Percentiles rank a stretch among this genome's conserved stretches.
These are phyloP conservation scores for Drosophila formosana DNA, from an alignment of 2,888 invertebrate species.

Conservation along the genomic window DNA sequence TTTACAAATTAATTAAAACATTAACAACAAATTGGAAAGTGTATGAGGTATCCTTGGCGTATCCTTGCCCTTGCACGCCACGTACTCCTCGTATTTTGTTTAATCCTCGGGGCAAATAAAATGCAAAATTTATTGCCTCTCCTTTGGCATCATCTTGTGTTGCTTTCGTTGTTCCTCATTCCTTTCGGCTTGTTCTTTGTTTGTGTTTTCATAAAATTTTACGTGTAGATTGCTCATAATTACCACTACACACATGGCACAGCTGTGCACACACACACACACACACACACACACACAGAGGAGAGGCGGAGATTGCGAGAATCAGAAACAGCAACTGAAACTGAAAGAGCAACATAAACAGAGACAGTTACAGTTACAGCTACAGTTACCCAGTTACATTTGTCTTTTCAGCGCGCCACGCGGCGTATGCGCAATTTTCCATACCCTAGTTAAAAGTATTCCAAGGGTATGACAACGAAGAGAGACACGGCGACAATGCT, in stretches of 20 bases:
- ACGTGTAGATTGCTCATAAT: slow-evolving; percentile 73
- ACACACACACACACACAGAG: no score
- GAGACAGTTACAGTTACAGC: slow-evolving; percentile 40
- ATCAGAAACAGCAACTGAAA: slow-evolving; percentile 18
- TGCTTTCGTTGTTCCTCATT: slow-evolving; percentile 16
- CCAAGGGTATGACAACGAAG: no score
- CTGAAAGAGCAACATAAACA: slow-evolving; percentile 42
- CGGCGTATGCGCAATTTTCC: slow-evolving; percentile 55
- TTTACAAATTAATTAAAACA: slow-evolving; percentile 74
- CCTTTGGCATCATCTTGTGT: slow-evolving; percentile 13
- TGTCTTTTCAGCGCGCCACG: slow-evolving; percentile 55
- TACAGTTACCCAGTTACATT: slow-evolving; percentile 57
- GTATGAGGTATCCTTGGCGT: slow-evolving; percentile 19
- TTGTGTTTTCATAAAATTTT: slow-evolving; percentile 56
- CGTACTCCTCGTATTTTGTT: slow-evolving; percentile 33
- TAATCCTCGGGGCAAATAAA: slow-evolving; percentile 65
- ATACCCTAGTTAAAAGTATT: neutral
- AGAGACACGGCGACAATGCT: neutral
- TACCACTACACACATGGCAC: slow-evolving; percentile 47
- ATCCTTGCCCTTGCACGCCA: slow-evolving; percentile 30
- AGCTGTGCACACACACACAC: slow-evolving; percentile 38
- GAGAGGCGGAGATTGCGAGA: slow-evolving; percentile 3
- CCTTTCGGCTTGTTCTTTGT: slow-evolving; percentile 30
- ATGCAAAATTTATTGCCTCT: slow-evolving; percentile 65
- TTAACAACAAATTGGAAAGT: slow-evolving; percentile 49